phyloP scores from a whole-genome alignment of 2,797 vertebrate species.

The Acrocephalus scirpaceus region DNA sequence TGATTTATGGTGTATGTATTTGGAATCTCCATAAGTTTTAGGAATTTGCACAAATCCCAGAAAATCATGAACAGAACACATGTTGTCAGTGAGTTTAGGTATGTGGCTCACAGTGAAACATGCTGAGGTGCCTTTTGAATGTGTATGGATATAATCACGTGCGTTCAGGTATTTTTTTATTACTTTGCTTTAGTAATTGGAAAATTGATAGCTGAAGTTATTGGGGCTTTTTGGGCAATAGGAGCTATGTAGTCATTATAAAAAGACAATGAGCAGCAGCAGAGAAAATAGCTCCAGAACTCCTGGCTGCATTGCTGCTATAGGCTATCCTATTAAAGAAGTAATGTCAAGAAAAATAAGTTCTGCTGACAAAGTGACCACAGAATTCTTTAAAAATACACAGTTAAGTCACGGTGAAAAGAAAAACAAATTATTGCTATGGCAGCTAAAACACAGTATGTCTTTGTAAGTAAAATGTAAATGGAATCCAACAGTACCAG shows the following conservation, averaged over 20 bases:
- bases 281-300: neutral
- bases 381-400: neutral
- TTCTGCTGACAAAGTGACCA: neutral
- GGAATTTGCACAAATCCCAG: neutral
- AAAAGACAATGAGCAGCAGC: neutral
- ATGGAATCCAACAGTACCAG: neutral
- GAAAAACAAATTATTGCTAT: neutral
- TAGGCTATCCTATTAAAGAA: neutral
- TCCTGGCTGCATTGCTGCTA: neutral
- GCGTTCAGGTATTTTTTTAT: neutral
- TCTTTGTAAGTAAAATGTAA: neutral
- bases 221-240: neutral
- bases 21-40: neutral
- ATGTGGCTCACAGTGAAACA: neutral
- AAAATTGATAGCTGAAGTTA: neutral
- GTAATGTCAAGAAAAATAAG: slow-evolving; percentile 22
- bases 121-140: neutral
- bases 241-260: neutral
- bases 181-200: neutral
- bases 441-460: neutral
- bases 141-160: neutral
- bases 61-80: neutral
- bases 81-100: neutral
- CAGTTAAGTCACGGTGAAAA: neutral
- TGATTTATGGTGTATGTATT: neutral